Base-by-base conservation (phyloP, 2,113 vertebrate species). In the Danionella cerebrum region DNA sequence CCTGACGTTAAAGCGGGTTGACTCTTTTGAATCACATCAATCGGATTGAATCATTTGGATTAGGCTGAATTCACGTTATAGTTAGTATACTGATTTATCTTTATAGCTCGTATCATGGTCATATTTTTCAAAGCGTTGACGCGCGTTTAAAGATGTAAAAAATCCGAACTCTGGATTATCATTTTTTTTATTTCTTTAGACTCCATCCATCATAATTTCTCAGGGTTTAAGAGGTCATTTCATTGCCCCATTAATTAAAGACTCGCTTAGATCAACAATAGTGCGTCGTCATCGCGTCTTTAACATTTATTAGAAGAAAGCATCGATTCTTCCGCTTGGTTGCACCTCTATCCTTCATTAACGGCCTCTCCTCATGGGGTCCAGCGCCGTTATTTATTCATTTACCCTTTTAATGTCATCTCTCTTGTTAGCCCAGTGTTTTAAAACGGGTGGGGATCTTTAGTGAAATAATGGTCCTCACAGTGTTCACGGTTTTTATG, bases 311-410 rank as follows among this genome's bases (percentile, higher is more conserved):
- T 39, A 7, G 18, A 38, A 58, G 53, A 58, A 45, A 48, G 47
- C 53, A 35, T 44, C 35, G 14, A 29, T 55, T 71, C 36, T 58
- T 71, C 19, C 52, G 24, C 21, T 65, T 66, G 60, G 22, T 8
- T 60, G 33, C 59, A 31, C 69, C 36, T 19, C 21, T 47, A 36
- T 38, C 31, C 33, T 48, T 36, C 42, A 47, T 58, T 38, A 39
- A 50, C 63, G 14, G 36, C 51, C 63, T 35, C 58, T 18, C 14
- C 14, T 33, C 18, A 7, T 33, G 41, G 18, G 7, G n/a, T 38
- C 24, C 53, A 7, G 13, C 39, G 66, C 52, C 38, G 33, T 13
- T 47, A 12, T 47, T 47, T 22, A 47, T 63, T 47, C 14, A 63
- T 33, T 35, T 63, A 27, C 11, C 27, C 18, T 47, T 35, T 62